Conservation (phyloP, 1,140 invertebrate genomes). For the Apocrypta bakeri region DNA sequence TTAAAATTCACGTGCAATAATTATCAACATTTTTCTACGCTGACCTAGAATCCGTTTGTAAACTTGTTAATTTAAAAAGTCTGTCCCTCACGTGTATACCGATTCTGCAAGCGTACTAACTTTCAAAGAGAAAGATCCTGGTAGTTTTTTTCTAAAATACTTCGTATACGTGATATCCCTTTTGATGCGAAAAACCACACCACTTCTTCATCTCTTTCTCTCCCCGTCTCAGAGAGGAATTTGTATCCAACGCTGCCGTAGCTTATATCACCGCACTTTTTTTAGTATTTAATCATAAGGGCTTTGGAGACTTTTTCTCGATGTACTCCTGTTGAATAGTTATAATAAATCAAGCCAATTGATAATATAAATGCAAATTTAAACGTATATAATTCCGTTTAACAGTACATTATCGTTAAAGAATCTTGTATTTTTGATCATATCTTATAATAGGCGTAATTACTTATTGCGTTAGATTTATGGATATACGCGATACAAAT, state of each 20-base stretch:
- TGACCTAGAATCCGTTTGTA: background rate
- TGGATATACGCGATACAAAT: background rate
- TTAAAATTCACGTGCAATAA: background rate
- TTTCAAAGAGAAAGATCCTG: slow-evolving; percentile 42
- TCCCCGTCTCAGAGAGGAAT: background rate
- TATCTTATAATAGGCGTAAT: slow-evolving; percentile 8
- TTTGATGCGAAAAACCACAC: slow-evolving; percentile 42
- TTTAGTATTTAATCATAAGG: background rate
- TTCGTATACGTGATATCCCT: slow-evolving; percentile 56
- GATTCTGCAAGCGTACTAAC: slow-evolving; percentile 51
- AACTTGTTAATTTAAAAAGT: slow-evolving; percentile 12
- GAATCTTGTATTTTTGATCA: background rate
- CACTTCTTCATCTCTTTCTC: background rate
- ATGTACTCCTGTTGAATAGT: background rate
- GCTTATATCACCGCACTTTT: background rate
- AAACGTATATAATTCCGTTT: background rate
- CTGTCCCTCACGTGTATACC: slow-evolving; percentile 33
- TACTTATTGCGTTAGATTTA: background rate
- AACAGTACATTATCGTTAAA: background rate
- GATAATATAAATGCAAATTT: background rate
- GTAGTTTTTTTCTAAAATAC: slow-evolving; percentile 56
- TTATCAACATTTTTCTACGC: background rate
- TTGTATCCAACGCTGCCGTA: background rate
- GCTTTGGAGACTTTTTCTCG: background rate
- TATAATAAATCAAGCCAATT: background rate